phyloP scores from a whole-genome alignment of 2,888 invertebrate species.

The Drosophila cognata region DNA sequence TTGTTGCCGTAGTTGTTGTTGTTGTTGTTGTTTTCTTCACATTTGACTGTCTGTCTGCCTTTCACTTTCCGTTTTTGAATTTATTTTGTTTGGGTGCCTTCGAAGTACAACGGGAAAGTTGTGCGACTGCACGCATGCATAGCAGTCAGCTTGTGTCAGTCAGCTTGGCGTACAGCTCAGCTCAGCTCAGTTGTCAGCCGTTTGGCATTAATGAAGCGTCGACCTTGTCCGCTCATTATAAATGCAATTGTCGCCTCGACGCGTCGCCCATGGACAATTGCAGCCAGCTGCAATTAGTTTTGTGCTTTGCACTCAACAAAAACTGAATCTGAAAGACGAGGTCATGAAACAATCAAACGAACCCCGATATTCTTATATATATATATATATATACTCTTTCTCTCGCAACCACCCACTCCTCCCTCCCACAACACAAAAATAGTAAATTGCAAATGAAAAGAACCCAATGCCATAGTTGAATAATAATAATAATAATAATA shows the following conservation, averaged over 20 bases:
- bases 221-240: slow-evolving; percentile 58
- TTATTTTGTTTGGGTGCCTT: slow-evolving; percentile 12
- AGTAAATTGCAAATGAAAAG: slow-evolving; percentile 8
- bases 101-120: slow-evolving; percentile 44
- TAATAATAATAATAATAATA: slow-evolving; percentile 53
- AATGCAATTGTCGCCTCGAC: slow-evolving; percentile 55
- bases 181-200: slow-evolving; percentile 14
- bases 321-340: slow-evolving; percentile 45
- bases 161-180: neutral
- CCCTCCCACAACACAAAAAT: too few relatives aligned
- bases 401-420: neutral
- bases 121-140: slow-evolving; percentile 19
- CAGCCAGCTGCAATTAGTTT: slow-evolving; percentile 58
- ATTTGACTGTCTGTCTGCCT: slow-evolving; percentile 32
- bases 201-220: slow-evolving; percentile 46
- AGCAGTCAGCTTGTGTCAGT: slow-evolving; percentile 35
- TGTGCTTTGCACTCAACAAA: slow-evolving; percentile 16
- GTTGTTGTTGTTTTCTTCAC: slow-evolving; percentile 7
- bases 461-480: slow-evolving; percentile 43
- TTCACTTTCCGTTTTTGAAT: slow-evolving; percentile 53
- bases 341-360: slow-evolving; percentile 50
- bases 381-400: neutral
- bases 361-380: neutral
- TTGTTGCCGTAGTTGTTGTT: neutral
- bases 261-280: slow-evolving; percentile 34